Percentiles rank a stretch among this genome's conserved stretches.
These are phyloP conservation scores for Panthera leo DNA, from an alignment of 2,113 vertebrate species.

Conservation along the genomic window DNA sequence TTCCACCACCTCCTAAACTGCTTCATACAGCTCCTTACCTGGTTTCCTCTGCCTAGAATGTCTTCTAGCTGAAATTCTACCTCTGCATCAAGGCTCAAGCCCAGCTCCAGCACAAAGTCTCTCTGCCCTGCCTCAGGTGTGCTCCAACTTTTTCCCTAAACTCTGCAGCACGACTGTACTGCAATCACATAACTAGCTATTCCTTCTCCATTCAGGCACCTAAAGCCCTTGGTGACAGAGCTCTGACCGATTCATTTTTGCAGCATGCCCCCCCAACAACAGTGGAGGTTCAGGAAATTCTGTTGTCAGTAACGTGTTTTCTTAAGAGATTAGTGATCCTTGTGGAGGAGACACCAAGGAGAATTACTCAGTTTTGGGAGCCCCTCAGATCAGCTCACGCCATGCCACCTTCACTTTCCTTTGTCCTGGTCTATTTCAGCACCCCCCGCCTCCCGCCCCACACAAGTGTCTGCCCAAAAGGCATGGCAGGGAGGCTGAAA, in stretches of 20 bases:
- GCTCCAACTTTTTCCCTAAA: not conserved
- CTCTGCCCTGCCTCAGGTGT: not conserved
- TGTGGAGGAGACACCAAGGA: not conserved
- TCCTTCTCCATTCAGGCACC: not conserved
- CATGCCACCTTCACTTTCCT: not conserved
- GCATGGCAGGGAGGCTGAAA: not conserved
- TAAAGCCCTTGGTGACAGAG: not conserved
- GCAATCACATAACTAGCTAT: not conserved
- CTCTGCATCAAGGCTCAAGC: not conserved
- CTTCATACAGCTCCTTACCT: not conserved
- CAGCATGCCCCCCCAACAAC: not conserved
- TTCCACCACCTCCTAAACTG: not conserved
- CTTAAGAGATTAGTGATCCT: not conserved
- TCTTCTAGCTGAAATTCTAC: not conserved
- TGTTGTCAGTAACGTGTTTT: not conserved
- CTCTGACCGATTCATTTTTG: conserved; percentile 9
- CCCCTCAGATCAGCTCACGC: not conserved
- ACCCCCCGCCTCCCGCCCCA: not conserved
- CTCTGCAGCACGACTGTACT: not conserved
- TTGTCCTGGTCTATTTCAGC: conserved; percentile 3
- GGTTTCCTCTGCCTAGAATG: not conserved
- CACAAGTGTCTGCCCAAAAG: not conserved
- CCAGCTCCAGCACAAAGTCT: not conserved
- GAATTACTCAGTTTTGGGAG: not conserved
- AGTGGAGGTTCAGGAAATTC: not conserved